Conservation (phyloP, 1,140 invertebrate genomes). For the Parapsyche elsis region DNA sequence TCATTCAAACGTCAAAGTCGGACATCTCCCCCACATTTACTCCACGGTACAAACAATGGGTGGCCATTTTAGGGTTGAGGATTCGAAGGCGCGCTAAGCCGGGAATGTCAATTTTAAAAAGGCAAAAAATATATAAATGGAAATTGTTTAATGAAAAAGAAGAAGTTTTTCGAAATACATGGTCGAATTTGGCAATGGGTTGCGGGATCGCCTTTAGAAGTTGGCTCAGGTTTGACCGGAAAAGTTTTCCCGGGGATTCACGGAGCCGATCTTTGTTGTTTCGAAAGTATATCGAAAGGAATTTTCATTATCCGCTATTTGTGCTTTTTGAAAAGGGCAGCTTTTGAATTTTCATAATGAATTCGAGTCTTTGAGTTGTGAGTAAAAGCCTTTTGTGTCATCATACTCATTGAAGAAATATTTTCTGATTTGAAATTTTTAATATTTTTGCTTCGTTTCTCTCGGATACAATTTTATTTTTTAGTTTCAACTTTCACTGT, state of each 20-base stretch:
- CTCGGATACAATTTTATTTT: not conserved
- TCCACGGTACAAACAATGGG: not conserved
- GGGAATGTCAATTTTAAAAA: not conserved
- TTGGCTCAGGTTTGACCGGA: not conserved
- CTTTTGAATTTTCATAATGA: constrained; percentile 5
- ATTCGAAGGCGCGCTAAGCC: not conserved
- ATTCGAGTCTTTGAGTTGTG: not conserved
- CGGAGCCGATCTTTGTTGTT: not conserved
- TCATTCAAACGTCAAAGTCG: constrained; percentile 37
- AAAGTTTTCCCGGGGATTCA: not conserved
- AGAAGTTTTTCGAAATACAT: not conserved
- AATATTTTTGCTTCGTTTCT: not conserved
- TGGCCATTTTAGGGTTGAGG: not conserved
- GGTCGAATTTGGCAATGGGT: not conserved
- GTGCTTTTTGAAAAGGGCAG: not conserved
- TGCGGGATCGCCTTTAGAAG: not conserved
- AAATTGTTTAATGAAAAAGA: constrained; percentile 13
- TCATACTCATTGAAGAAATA: not conserved
- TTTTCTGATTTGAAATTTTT: not conserved
- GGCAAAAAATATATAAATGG: not conserved
- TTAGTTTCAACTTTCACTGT: no score
- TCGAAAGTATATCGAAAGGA: not conserved
- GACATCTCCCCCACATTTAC: not conserved
- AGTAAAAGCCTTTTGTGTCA: not conserved
- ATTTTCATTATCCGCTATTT: constrained; percentile 8